Evolutionary conservation across 53 echinoderm and acorn worm species (phyloP).

Genomic region (Apostichopus leukothele): DNA sequence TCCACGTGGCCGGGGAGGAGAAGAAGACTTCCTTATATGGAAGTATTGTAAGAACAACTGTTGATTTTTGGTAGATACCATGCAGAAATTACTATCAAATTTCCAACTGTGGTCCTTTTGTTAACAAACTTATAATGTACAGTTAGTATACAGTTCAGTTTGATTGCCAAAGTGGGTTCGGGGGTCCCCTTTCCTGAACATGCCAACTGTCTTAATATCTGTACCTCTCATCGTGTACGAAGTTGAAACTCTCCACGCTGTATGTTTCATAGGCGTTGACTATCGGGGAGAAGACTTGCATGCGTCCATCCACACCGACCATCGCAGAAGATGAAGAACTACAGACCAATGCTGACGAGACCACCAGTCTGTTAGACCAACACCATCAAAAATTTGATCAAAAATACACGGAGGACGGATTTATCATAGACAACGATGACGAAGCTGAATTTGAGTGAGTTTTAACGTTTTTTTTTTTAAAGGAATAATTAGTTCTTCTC

Average conservation of each 20-base stretch:
- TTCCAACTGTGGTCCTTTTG: background rate
- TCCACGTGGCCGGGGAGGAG: too few species aligned
- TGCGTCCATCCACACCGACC: constrained; percentile 35
- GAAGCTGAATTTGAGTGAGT: background rate
- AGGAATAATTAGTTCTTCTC: too few species aligned
- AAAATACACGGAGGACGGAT: constrained; percentile 44
- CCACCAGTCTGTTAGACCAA: constrained; percentile 53
- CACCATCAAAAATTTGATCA: constrained; percentile 54
- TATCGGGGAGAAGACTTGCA: constrained; percentile 1
- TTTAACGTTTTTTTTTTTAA: background rate
- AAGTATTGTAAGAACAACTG: too few species aligned
- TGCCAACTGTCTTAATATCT: background rate
- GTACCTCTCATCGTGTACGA: background rate
- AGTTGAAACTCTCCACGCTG: background rate
- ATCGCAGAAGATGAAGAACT: constrained; percentile 64
- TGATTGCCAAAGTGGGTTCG: background rate
- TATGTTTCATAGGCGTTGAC: background rate
- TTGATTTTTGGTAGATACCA: too few species aligned
- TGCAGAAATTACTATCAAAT: background rate
- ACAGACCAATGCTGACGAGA: constrained; percentile 60
- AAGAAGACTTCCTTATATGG: too few species aligned
- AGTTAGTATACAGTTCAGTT: too few species aligned
- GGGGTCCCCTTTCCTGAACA: background rate
- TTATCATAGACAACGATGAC: constrained; percentile 33
- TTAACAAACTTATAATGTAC: too few species aligned